phyloP scores from a whole-genome alignment of 2,888 invertebrate species.

The Scaptomyza cyrtandrae region DNA sequence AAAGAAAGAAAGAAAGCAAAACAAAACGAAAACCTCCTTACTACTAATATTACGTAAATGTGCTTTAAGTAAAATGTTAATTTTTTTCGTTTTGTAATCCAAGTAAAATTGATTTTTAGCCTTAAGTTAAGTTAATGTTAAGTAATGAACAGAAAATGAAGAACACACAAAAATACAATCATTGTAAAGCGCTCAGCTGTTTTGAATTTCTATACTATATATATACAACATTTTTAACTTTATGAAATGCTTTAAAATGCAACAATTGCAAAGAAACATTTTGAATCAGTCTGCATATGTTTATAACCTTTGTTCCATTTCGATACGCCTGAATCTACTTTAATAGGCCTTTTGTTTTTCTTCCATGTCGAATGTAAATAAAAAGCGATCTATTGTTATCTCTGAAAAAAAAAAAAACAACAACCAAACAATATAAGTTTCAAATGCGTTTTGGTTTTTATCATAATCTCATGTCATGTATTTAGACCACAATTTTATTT shows the following conservation, averaged over 20 bases:
- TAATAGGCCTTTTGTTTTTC: conserved; percentile 20
- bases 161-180: conserved; percentile 56
- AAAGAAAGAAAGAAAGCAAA: not conserved
- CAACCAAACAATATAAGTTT: conserved; percentile 7
- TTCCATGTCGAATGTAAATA: conserved; percentile 65
- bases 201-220: conserved; percentile 28
- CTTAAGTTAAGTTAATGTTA: conserved; percentile 61
- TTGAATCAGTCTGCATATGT: conserved; percentile 24
- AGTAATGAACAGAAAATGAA: conserved; percentile 32
- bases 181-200: conserved; percentile 54
- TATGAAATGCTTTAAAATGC: conserved; percentile 70
- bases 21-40: not conserved
- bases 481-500: conserved; percentile 45
- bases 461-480: conserved; percentile 63
- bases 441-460: conserved; percentile 36
- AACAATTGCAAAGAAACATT: conserved; percentile 63
- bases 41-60: conserved; percentile 44
- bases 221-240: conserved; percentile 15
- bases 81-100: conserved; percentile 44
- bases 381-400: conserved; percentile 66
- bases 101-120: conserved; percentile 55
- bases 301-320: conserved; percentile 25
- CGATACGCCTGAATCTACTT: conserved; percentile 25
- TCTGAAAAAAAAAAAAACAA: conserved; percentile 9
- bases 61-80: conserved; percentile 63